Conservation (phyloP, 2,888 invertebrate genomes). For the Cheilosia impressa region DNA sequence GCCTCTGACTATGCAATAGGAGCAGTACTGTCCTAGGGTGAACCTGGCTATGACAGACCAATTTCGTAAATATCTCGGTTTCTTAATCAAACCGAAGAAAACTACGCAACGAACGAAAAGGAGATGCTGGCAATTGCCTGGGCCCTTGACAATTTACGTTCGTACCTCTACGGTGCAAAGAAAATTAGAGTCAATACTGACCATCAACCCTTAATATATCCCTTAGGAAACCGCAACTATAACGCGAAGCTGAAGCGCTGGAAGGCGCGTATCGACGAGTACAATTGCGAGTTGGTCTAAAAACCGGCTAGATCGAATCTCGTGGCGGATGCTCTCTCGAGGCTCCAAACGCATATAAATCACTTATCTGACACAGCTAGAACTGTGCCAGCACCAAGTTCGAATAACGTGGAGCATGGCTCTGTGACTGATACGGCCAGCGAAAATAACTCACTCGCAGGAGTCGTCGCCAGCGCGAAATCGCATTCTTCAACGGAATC, state of each 20-base stretch:
- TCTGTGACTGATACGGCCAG: background rate
- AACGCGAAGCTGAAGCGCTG: background rate
- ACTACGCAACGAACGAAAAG: background rate
- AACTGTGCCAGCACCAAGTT: too few relatives aligned
- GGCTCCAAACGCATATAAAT: too few relatives aligned
- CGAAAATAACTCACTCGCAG: background rate
- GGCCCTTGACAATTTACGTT: conserved; percentile 14
- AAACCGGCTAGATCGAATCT: too few relatives aligned
- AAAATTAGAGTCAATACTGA: conserved; percentile 23
- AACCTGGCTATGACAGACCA: conserved; percentile 3
- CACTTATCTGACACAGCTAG: too few relatives aligned
- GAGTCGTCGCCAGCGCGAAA: background rate
- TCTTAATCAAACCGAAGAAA: background rate
- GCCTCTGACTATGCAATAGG: conserved; percentile 14
- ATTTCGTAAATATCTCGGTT: conserved; percentile 10
- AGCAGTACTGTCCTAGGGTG: conserved; percentile 13
- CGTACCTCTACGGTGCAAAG: conserved; percentile 31
- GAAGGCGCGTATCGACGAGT: conserved; percentile 29
- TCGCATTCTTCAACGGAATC: background rate
- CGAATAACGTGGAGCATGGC: too few relatives aligned
- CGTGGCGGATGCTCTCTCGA: background rate
- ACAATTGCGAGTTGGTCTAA: too few relatives aligned
- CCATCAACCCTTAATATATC: conserved; percentile 28
- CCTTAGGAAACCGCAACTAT: conserved; percentile 4
- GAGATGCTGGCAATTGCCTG: conserved; percentile 36